Evolutionary conservation across 2,888 invertebrate genomes (phyloP).

Genomic region (Cryptocephalus moraei): DNA sequence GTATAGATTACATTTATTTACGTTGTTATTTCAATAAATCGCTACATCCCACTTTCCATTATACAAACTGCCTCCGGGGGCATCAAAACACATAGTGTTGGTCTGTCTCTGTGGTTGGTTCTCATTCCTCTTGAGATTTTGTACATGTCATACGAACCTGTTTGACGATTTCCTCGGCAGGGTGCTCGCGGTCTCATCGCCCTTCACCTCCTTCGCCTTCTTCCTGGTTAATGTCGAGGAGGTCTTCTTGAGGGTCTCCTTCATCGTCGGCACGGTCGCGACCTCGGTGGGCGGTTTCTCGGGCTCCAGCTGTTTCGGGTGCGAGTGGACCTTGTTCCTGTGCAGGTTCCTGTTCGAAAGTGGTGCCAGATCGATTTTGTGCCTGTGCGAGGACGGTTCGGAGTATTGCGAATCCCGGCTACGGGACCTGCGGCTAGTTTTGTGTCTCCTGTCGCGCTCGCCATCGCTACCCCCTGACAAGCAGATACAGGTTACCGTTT

Average conservation of each 20-base stretch:
- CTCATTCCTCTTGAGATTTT: too few species aligned
- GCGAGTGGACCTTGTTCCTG: slow-evolving; percentile 24
- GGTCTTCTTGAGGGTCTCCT: slow-evolving; percentile 20
- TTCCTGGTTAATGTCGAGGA: slow-evolving; percentile 24
- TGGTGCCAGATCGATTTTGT: slow-evolving; percentile 28
- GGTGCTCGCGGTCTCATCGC: slow-evolving; percentile 26
- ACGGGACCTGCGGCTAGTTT: slow-evolving; percentile 40
- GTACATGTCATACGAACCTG: not conserved
- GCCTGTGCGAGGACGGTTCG: slow-evolving; percentile 29
- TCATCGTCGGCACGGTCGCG: slow-evolving; percentile 14
- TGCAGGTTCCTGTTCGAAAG: slow-evolving; percentile 20
- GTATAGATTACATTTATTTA: too few species aligned
- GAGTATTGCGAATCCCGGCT: slow-evolving; percentile 36
- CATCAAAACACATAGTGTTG: too few species aligned
- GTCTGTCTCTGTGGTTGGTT: too few species aligned
- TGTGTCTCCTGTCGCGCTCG: slow-evolving; percentile 46
- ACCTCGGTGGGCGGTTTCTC: slow-evolving; percentile 34
- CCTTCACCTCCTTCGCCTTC: slow-evolving; percentile 22
- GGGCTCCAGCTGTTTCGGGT: slow-evolving; percentile 42
- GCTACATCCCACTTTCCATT: too few species aligned
- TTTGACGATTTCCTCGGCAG: slow-evolving; percentile 32
- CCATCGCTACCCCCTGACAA: slow-evolving; percentile 41
- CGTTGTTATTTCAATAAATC: too few species aligned
- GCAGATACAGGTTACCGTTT: too few species aligned
- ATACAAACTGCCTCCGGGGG: too few species aligned